Conservation (phyloP, 2,888 invertebrate genomes). For the Fissipunctia ypsillon region DNA sequence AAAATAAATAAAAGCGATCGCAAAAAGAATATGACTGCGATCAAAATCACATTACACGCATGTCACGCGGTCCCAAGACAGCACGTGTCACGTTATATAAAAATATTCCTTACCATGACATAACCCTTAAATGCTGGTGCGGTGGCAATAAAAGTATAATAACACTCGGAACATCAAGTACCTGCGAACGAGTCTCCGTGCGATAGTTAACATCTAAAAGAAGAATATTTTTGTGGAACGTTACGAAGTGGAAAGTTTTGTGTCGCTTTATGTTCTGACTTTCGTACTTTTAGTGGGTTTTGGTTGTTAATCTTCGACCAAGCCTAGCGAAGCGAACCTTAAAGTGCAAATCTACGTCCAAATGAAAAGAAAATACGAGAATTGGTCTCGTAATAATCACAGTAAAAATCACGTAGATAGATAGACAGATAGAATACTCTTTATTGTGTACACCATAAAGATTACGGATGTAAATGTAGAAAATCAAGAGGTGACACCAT, state of each 20-base stretch:
- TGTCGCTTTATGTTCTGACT: not conserved
- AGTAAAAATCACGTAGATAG: too few relatives aligned
- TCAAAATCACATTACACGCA: constrained; percentile 44
- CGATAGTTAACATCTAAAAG: constrained; percentile 17
- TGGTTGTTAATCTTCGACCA: not conserved
- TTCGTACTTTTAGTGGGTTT: too few relatives aligned
- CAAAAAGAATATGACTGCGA: constrained; percentile 21
- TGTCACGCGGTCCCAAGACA: constrained; percentile 28
- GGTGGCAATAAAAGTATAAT: constrained; percentile 54
- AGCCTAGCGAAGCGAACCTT: not conserved
- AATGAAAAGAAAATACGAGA: not conserved
- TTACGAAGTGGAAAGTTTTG: not conserved
- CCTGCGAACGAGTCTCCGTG: constrained; percentile 25
- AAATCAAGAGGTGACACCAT: too few relatives aligned
- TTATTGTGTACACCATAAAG: too few relatives aligned
- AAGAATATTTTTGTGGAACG: not conserved
- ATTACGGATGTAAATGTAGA: too few relatives aligned
- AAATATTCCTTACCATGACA: constrained; percentile 19
- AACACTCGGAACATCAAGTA: constrained; percentile 40
- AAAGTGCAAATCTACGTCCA: not conserved
- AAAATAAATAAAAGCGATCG: constrained; percentile 7
- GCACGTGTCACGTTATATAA: constrained; percentile 38
- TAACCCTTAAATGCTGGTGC: constrained; percentile 41
- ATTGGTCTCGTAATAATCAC: not conserved
- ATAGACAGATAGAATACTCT: too few relatives aligned